A percentile compares a stretch with the other conserved stretches of the same genome.
These are phyloP conservation scores for Spatula clypeata DNA, from an alignment of 2,797 vertebrate species.

Conservation along the genomic window DNA sequence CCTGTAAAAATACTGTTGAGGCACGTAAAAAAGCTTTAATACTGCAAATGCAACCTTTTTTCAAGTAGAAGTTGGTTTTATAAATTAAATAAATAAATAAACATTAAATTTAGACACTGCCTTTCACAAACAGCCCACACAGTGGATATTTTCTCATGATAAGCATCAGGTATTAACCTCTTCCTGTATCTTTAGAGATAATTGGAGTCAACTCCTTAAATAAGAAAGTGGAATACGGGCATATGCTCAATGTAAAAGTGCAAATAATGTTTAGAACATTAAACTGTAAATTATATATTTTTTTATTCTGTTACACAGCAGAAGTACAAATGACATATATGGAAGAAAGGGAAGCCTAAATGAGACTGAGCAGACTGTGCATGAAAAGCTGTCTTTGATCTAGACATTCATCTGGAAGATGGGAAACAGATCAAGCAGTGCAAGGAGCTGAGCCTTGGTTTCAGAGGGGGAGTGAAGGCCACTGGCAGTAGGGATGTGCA, in stretches of 20 bases:
- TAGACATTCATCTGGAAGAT: background rate
- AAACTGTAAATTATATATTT: background rate
- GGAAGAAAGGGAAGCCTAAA: background rate
- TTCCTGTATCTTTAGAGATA: slow-evolving; percentile 5
- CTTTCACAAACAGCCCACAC: slow-evolving; percentile 44
- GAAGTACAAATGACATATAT: background rate
- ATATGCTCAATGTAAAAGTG: slow-evolving; percentile 17
- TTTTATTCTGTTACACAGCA: background rate
- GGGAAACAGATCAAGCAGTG: background rate
- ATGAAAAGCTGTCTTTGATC: background rate
- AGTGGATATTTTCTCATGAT: slow-evolving; percentile 28
- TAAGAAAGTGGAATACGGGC: slow-evolving; percentile 6
- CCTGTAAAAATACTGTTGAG: background rate
- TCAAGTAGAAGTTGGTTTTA: background rate
- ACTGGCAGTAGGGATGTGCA: background rate
- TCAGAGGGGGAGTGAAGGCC: background rate
- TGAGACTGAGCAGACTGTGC: background rate
- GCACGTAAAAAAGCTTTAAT: background rate
- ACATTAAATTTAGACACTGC: slow-evolving; percentile 26
- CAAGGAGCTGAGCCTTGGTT: background rate
- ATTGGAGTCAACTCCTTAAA: background rate
- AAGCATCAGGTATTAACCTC: slow-evolving; percentile 49
- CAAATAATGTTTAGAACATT: background rate
- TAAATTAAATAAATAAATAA: background rate
- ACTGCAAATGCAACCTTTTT: background rate